Conservation (phyloP, 2,797 vertebrate species). For the Takifugu ocellatus region DNA sequence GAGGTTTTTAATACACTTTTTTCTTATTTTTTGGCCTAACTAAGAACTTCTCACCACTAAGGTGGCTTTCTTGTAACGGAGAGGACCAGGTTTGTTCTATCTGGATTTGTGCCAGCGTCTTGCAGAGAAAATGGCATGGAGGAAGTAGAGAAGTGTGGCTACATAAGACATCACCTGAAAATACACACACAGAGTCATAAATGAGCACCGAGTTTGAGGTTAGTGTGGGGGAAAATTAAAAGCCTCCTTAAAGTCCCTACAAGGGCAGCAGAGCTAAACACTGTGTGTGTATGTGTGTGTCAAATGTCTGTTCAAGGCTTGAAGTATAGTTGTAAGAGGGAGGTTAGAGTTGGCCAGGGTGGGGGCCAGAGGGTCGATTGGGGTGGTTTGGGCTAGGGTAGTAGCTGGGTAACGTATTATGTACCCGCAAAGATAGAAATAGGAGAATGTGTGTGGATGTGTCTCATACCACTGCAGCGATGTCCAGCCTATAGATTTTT, state of each 20-base stretch:
- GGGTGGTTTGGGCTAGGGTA: no score
- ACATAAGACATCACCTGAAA: slow-evolving; percentile 68
- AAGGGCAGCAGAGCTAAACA: no score
- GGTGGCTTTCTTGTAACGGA: not conserved
- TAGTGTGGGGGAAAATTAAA: not conserved
- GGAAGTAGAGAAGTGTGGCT: slow-evolving; percentile 68
- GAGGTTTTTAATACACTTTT: no score
- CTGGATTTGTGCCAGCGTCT: slow-evolving; percentile 66
- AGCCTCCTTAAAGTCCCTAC: no score
- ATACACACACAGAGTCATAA: not conserved
- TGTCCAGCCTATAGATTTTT: slow-evolving; percentile 58
- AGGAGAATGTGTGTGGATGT: not conserved
- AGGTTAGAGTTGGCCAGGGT: no score
- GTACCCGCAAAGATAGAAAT: not conserved
- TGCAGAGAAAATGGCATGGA: slow-evolving; percentile 70
- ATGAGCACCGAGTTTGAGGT: not conserved
- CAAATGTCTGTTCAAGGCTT: not conserved
- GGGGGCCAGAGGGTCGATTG: no score
- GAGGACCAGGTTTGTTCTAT: slow-evolving; percentile 25
- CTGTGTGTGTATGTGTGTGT: not conserved
- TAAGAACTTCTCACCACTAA: not conserved
- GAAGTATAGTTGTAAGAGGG: no score
- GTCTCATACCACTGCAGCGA: slow-evolving; percentile 69
- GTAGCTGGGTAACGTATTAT: not conserved
- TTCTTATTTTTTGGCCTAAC: no score